Conservation (phyloP, 2,888 invertebrate genomes). For the Noctua janthina region DNA sequence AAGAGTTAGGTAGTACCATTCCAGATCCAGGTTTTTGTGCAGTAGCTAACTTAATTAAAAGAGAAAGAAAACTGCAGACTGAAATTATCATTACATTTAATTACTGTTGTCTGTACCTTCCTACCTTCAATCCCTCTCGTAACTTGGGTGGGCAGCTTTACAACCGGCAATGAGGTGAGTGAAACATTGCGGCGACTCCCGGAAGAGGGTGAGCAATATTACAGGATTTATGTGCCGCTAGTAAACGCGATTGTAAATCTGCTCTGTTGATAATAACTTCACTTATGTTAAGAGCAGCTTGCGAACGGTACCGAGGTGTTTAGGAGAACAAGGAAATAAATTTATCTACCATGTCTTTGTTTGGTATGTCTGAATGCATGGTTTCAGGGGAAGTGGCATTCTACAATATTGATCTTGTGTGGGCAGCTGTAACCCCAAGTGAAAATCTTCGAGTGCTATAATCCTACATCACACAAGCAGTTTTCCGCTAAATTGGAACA, state of each 20-base stretch:
- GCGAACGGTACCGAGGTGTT: constrained; percentile 10
- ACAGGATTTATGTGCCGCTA: constrained; percentile 67
- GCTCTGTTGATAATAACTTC: constrained; percentile 56
- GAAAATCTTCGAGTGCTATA: background rate
- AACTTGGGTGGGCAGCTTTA: constrained; percentile 59
- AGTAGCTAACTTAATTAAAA: background rate
- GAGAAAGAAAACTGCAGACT: background rate
- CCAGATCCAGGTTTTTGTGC: background rate
- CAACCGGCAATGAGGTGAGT: constrained; percentile 52
- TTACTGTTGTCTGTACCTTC: background rate
- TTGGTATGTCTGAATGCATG: background rate
- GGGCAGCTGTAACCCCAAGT: background rate
- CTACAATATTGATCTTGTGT: background rate
- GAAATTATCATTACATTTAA: background rate
- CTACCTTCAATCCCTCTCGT: constrained; percentile 21
- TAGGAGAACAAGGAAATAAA: background rate
- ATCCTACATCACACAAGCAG: background rate
- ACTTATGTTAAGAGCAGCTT: constrained; percentile 28
- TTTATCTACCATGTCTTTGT: background rate
- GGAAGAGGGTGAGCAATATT: constrained; percentile 66
- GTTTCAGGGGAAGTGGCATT: background rate
- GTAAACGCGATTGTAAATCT: constrained; percentile 69
- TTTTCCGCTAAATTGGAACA: background rate
- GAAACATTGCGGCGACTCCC: constrained; percentile 58
- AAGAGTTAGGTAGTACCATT: background rate